Percentiles rank a stretch among this genome's conserved stretches.
Evolutionary conservation across 2,113 vertebrate species (phyloP).

Genomic region (Melanocharis versteri): DNA sequence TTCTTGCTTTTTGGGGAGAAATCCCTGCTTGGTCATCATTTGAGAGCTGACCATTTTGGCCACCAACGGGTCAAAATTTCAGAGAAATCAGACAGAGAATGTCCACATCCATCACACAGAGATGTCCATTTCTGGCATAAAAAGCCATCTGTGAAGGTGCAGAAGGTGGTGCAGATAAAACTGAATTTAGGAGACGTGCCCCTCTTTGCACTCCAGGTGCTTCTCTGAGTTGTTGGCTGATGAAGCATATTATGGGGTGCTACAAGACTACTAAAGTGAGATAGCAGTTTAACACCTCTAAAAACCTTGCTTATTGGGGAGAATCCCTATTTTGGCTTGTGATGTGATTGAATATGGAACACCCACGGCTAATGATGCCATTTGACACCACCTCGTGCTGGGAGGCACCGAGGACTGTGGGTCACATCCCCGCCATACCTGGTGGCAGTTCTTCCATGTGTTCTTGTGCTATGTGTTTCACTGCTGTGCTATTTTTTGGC

Average conservation of each 20-base stretch:
- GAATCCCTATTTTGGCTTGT: accelerated
- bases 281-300: not conserved
- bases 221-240: not conserved
- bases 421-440: not conserved
- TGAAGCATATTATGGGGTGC: not conserved
- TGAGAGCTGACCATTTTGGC: not conserved
- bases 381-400: not conserved
- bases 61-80: accelerated
- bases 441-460: not conserved
- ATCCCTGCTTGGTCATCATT: not conserved
- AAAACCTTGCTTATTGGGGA: not conserved
- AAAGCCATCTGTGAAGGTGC: not conserved
- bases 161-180: not conserved
- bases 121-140: not conserved
- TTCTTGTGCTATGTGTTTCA: not conserved
- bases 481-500: not conserved
- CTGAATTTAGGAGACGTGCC: not conserved
- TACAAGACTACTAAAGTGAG: not conserved
- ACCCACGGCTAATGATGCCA: not conserved
- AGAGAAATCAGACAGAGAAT: not conserved
- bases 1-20: not conserved
- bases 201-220: not conserved
- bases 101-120: not conserved
- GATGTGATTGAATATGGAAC: accelerated
- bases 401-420: not conserved